These are phyloP conservation scores for Paratrypauchen microcephalus DNA, from an alignment of 2,797 vertebrate species.

Conservation along the genomic window DNA sequence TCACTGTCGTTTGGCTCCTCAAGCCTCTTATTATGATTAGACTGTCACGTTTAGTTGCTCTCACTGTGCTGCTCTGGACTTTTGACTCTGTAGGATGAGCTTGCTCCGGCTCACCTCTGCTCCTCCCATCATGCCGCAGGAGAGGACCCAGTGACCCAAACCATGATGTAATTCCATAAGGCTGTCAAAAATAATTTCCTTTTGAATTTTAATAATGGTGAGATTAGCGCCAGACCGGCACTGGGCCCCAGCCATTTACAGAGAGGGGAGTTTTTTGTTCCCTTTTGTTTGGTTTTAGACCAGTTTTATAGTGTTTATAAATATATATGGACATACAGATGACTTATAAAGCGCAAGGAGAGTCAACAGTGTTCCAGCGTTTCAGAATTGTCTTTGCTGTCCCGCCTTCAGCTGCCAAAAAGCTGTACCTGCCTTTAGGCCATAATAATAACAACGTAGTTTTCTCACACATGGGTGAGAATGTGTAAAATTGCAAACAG, in stretches of 20 bases:
- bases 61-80: not conserved
- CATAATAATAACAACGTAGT: conserved; percentile 53
- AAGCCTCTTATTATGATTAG: not conserved
- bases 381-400: conserved; percentile 34
- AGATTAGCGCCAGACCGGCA: conserved; percentile 66
- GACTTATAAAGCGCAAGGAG: conserved; percentile 57
- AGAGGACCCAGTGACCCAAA: conserved; percentile 69
- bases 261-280: conserved; percentile 30
- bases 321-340: conserved; percentile 69
- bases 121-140: conserved; percentile 58
- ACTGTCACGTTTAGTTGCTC: conserved; percentile 4
- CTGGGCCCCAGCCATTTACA: conserved; percentile 37
- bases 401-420: conserved; percentile 47
- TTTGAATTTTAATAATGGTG: conserved; percentile 66
- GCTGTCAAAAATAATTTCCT: conserved; percentile 81
- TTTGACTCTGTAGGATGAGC: conserved; percentile 10
- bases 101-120: conserved; percentile 15
- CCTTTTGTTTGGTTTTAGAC: conserved; percentile 46
- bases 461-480: conserved; percentile 43
- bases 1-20: not conserved
- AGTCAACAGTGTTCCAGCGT: conserved; percentile 41
- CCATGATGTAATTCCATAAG: conserved; percentile 77
- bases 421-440: conserved; percentile 41
- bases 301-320: conserved; percentile 65
- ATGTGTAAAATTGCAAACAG: conserved; percentile 28